Evolutionary conservation across 1,140 invertebrate species (phyloP), one percentile per base, ranked within the genome.

Genomic region (Solenopsis fugax): DNA sequence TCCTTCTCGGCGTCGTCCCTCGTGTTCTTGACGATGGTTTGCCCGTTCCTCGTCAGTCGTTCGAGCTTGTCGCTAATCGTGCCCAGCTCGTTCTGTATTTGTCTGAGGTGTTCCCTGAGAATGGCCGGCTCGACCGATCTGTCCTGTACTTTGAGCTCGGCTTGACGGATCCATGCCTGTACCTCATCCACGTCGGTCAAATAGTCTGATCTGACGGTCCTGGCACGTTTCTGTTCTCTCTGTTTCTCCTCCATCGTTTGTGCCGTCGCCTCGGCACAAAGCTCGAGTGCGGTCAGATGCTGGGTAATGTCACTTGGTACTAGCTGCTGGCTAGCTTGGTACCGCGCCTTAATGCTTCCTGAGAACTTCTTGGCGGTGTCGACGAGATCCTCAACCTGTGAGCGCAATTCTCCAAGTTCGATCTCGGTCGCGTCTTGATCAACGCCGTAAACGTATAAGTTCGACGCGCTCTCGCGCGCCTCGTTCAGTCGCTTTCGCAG

Each of bases 201-300:
- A 93, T 98, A 98, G 81, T 98, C 98, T 29, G 96, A 96, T 24
- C 98, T 96, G 72, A 97, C 96, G 21, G 98, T 98, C 89, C 97
- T 96, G 9, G 98, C 98, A 67, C 98, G 96, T 93, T 98, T 98
- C 93, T 97, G 97, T 93, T 98, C 98, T 91, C 97, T 96, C 88
- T 98, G 96, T 93, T 98, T 98, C 91, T 98, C 97, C 90, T 98
- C 98, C 97, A 98, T 98, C 10, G 96, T 96, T 86, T 97, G 96
- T 52, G 96, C 95, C 21, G 98, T 96, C 72, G 97, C 96, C 94
- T 99, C 98, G 41, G 97, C 96, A n/a, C 97, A 96, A 62, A 99
- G 95, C 95, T 98, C 98, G 86, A 98, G 95, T 76, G 96, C 96
- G 2, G 97, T 97, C 85, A 98, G 94, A 94, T 97, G 96, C 93